phyloP scores from a whole-genome alignment of 2,888 invertebrate species.

The Ferdinandea cuprea region DNA sequence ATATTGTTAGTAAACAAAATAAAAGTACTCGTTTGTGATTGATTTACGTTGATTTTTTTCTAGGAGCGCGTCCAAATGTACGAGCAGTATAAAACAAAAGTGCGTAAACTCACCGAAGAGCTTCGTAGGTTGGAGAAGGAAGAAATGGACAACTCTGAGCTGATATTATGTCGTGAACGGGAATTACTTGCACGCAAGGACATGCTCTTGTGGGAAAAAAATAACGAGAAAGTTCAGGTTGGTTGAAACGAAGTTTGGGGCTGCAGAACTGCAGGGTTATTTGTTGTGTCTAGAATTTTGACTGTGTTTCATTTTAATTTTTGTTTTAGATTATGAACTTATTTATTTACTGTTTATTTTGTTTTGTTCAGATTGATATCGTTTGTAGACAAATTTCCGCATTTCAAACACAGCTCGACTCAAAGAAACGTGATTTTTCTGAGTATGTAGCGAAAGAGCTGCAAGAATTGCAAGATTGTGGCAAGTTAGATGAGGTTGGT shows the following conservation, averaged over 20 bases:
- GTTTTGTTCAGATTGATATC: constrained; percentile 86
- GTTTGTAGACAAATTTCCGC: constrained; percentile 86
- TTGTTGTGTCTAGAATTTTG: constrained; percentile 20
- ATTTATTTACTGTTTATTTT: constrained; percentile 80
- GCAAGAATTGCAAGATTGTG: constrained; percentile 84
- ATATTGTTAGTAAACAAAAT: constrained; percentile 78
- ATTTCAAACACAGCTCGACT: constrained; percentile 84
- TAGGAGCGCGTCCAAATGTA: constrained; percentile 84
- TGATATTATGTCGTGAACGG: constrained; percentile 85
- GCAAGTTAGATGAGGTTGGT: constrained; percentile 84
- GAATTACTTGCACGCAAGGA: constrained; percentile 82
- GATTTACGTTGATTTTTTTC: background rate
- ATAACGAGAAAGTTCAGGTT: constrained; percentile 83
- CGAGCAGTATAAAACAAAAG: constrained; percentile 82
- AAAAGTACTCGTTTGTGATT: background rate
- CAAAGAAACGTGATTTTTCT: constrained; percentile 84
- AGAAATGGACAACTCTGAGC: constrained; percentile 84
- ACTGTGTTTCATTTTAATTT: constrained; percentile 72
- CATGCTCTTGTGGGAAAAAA: constrained; percentile 83
- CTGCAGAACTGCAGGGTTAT: background rate
- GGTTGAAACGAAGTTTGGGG: constrained; percentile 25
- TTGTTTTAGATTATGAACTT: constrained; percentile 70
- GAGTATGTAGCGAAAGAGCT: constrained; percentile 84
- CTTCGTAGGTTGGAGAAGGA: constrained; percentile 83
- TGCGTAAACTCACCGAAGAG: constrained; percentile 83